A percentile compares a stretch with the other conserved stretches of the same genome.
Evolutionary conservation across 2,113 vertebrate species (phyloP).

Genomic region (Carassius gibelio): DNA sequence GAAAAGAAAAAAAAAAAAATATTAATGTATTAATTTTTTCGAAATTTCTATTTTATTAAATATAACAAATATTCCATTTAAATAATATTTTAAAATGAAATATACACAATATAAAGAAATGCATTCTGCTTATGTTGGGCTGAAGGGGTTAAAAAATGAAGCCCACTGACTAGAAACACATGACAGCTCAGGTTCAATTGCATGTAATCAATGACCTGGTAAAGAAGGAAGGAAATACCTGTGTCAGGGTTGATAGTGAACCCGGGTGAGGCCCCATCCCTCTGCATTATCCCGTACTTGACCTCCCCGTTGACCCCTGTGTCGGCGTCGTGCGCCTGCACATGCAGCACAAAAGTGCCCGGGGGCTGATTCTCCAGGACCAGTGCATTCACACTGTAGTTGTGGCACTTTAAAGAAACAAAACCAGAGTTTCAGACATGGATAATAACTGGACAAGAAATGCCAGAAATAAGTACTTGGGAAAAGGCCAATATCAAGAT

Average conservation of each 20-base stretch:
- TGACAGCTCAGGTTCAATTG: neutral
- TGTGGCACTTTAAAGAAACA: constrained; percentile 77
- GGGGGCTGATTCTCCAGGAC: constrained; percentile 87
- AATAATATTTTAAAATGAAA: neutral
- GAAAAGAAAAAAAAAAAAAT: too few species aligned
- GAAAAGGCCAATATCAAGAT: neutral
- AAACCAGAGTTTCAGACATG: neutral
- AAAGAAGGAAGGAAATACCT: constrained; percentile 66
- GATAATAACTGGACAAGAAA: neutral
- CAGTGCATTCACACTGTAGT: constrained; percentile 81
- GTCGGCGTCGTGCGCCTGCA: constrained; percentile 84
- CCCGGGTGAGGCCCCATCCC: constrained; percentile 77
- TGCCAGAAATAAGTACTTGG: neutral
- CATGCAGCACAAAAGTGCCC: constrained; percentile 78
- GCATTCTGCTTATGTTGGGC: neutral
- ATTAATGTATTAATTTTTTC: neutral
- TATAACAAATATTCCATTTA: neutral
- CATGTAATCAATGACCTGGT: neutral
- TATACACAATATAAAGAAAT: neutral
- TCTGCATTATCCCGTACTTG: constrained; percentile 86
- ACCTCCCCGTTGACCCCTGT: constrained; percentile 85
- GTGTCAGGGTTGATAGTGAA: constrained; percentile 83
- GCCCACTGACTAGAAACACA: neutral
- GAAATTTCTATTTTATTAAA: neutral
- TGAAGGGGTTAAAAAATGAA: neutral